Conservation (phyloP, 2,797 vertebrate species). For the Rhabdophis nuchalis region DNA sequence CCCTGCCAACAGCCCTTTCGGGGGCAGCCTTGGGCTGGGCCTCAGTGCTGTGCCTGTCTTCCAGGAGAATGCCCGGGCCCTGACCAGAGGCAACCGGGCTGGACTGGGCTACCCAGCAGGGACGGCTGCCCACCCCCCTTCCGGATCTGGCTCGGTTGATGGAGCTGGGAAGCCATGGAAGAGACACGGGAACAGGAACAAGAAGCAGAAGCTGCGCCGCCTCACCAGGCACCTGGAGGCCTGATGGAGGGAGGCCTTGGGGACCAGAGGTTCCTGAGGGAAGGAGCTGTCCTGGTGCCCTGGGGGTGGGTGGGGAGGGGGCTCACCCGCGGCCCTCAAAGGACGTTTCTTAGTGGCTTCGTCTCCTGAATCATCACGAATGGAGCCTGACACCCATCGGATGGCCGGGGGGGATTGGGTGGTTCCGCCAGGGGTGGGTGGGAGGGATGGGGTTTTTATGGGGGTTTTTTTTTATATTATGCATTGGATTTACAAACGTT, state of each 20-base stretch:
- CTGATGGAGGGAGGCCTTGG: slow-evolving; percentile 55
- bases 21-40: no score
- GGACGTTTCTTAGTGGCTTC: not conserved
- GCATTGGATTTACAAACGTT: not conserved
- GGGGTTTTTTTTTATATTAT: not conserved
- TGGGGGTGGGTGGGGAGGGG: not conserved
- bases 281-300: not conserved
- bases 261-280: not conserved
- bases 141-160: slow-evolving; percentile 45
- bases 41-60: not conserved
- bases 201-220: slow-evolving; percentile 92
- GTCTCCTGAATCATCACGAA: not conserved
- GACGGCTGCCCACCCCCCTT: slow-evolving; percentile 51
- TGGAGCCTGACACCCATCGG: not conserved
- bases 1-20: not conserved
- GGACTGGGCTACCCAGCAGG: slow-evolving; percentile 86
- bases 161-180: slow-evolving; percentile 89
- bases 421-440: not conserved
- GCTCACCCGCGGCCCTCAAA: not conserved
- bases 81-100: slow-evolving; percentile 85
- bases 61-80: slow-evolving; percentile 88
- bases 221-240: slow-evolving; percentile 90
- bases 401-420: rapidly evolving
- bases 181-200: slow-evolving; percentile 93
- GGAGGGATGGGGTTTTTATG: not conserved